Evolutionary conservation across 2,113 vertebrate species (phyloP).

Genomic region (Toxotes jaculatrix): DNA sequence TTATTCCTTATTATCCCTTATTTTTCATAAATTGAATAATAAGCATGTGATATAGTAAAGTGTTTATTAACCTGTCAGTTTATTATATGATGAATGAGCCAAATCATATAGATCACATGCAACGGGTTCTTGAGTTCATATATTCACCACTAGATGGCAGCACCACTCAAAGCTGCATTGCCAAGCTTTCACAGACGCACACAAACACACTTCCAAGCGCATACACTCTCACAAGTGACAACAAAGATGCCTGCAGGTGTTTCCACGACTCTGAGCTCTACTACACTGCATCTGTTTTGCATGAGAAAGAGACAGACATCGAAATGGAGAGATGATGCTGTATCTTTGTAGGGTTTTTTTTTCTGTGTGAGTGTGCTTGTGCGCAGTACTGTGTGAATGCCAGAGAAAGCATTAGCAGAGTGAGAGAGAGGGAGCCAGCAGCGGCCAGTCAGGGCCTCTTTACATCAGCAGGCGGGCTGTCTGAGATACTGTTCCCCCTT

Average conservation of each 20-base stretch:
- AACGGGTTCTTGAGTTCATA: neutral
- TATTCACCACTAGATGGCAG: constrained; percentile 78
- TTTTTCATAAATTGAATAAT: constrained; percentile 6
- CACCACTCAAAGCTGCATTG: constrained; percentile 52
- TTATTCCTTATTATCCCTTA: too few species aligned
- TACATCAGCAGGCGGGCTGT: constrained; percentile 60
- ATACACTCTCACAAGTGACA: constrained; percentile 48
- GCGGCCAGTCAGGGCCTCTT: constrained; percentile 60
- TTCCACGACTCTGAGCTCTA: constrained; percentile 52
- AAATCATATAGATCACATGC: neutral
- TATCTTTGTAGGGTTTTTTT: constrained; percentile 18
- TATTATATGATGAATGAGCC: constrained; percentile 42
- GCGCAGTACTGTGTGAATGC: constrained; percentile 48
- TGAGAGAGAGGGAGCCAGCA: constrained; percentile 53
- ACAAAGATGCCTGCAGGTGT: constrained; percentile 66
- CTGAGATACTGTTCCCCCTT: constrained; percentile 51
- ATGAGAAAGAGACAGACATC: constrained; percentile 64
- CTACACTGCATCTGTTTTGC: constrained; percentile 57
- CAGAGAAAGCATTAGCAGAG: constrained; percentile 61
- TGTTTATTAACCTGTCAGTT: constrained; percentile 23
- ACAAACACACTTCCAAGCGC: constrained; percentile 20
- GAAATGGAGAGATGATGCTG: constrained; percentile 50
- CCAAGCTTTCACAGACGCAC: constrained; percentile 6
- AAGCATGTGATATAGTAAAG: constrained; percentile 1
- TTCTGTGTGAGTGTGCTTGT: constrained; percentile 19